Evolutionary conservation across 2,888 invertebrate genomes (phyloP), one percentile per base, ranked within the genome.

Genomic region (Linyphia triangularis): DNA sequence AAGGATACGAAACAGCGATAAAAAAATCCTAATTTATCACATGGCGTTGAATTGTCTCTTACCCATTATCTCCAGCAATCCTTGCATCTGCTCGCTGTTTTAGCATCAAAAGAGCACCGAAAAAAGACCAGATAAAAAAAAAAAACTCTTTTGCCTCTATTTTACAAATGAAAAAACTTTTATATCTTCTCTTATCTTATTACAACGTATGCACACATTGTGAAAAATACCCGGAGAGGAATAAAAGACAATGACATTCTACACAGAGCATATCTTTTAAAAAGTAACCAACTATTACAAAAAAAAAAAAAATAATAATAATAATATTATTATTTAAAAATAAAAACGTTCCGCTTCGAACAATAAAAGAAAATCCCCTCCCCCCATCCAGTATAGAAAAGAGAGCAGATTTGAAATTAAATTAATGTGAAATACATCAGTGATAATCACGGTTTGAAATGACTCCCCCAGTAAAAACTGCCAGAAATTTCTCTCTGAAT

Each of bases 361-460:
- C 51, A 51, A 51, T 51, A 51, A 24, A 59, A 63, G 9, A 51
- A 40, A 61, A 37, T 33, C 82, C 82, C 61, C 51, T 22, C 69
- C 37, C 81, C 40, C 65, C 26, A 26, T 40, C 40, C 30, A 51
- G 63, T 37, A 40, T 33, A 67, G 73, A 63, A 40, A 72, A 82
- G 75, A 79, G 79, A 79, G 69, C 69, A 13, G 69, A 67, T 81
- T 88, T 82, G 81, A 81, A 81, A 88, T 88, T 88, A 88, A 83
- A 88, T 88, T 82, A 88, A 88, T 88, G 88, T 59, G 82, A 83
- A 83, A 69, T 82, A 88, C 77, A 77, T 83, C 63, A 70, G 77
- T 65, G 82, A 70, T 83, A 88, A 88, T 88, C 88, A 88, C 77
- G 43, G 77, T 63, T 26, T 69, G 61, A 72, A 88, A 79, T 72